Base-by-base conservation (phyloP, 2,888 invertebrate species). In the Catocala sponsa region DNA sequence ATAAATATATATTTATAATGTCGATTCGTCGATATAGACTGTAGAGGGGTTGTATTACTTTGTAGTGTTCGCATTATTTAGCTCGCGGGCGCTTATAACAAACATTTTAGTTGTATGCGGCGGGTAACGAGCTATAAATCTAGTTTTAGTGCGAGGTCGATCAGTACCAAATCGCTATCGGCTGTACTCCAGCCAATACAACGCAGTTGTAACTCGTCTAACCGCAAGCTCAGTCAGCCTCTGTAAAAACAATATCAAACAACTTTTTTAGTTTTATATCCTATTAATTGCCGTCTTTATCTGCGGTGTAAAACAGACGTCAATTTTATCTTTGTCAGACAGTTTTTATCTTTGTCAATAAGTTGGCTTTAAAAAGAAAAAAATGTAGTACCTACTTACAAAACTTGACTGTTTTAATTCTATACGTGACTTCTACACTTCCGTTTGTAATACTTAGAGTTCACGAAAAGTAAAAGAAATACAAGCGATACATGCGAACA, bases 71-170 rank as follows among this genome's bases (percentile, higher is more conserved):
- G 74, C 77, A 82, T 85, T 83, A 83, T 76, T 77, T 68, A 69
- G 72, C 68, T 74, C 59, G 68, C 71, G 68, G 75, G 70, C 75
- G 76, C 74, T 80, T 74, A 78, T 73, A 80, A 75, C 79, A 78
- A 72, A 79, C 76, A 75, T 78, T 85, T 82, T 79, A 82, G 84
- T 79, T 79, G 78, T 58, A 47, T 77, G 70, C 47, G 72, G 71
- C 68, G 71, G 72, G 79, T 83, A 85, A 85, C 82, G 74, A 80
- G 80, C 83, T 57, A 87, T 91, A 90, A 89, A 90, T 91, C 88
- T 90, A 82, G 87, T 87, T 90, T 85, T 82, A 85, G 87, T 82
- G 80, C 87, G 85, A 89, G 86, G 86, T 83, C 88, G 85, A 84
- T 87, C 83, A 80, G 83, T 82, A 76, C 78, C 73, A 75, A 78